phyloP scores from a whole-genome alignment of 2,797 vertebrate genomes.

The Graptemys geographica region DNA sequence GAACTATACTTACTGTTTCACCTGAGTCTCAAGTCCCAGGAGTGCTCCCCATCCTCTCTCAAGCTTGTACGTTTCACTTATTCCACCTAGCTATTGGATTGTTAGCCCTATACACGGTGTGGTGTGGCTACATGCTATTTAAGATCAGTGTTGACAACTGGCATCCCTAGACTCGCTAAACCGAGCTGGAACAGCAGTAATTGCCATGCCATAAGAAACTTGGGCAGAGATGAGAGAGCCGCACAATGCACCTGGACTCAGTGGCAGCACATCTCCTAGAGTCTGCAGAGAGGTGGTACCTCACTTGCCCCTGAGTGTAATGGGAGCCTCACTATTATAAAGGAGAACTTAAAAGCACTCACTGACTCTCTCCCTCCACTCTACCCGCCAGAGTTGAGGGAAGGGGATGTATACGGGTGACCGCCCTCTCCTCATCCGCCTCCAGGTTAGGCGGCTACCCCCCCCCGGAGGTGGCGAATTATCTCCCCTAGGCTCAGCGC shows the following conservation, averaged over 20 bases:
- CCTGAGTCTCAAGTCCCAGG: background rate
- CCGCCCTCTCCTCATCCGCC: too few species aligned
- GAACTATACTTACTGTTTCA: background rate
- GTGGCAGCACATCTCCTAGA: background rate
- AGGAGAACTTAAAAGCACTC: background rate
- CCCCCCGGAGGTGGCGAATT: too few species aligned
- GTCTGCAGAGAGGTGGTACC: background rate
- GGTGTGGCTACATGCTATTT: background rate
- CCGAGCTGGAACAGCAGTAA: background rate
- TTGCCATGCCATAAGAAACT: background rate
- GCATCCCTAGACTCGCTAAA: background rate
- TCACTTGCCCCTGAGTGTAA: background rate
- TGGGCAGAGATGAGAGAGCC: background rate
- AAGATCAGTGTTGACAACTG: background rate
- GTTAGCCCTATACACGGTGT: background rate
- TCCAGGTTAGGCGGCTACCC: too few species aligned
- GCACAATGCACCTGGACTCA: background rate
- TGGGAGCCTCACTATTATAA: background rate
- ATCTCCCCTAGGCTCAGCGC: background rate
- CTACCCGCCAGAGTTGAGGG: background rate
- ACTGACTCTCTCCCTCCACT: constrained; percentile 51
- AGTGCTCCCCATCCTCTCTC: background rate
- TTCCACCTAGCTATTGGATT: background rate
- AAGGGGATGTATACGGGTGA: background rate
- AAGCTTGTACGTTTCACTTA: background rate